Evolutionary conservation across 2,797 vertebrate species (phyloP).

Genomic region (Pelobates cultripes): DNA sequence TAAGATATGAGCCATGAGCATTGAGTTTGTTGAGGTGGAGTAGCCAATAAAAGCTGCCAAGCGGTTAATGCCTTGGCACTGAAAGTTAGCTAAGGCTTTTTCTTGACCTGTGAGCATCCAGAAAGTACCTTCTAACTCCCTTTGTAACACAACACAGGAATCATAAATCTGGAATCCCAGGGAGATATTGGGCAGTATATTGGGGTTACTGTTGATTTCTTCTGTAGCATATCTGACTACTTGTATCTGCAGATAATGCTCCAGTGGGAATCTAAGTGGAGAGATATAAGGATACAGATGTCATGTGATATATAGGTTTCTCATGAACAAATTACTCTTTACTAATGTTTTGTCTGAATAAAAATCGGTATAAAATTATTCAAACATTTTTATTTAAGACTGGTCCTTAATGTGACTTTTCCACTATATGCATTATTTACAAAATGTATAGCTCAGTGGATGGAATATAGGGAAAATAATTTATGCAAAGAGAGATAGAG

Average conservation of each 20-base stretch:
- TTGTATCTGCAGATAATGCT: constrained; percentile 40
- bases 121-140: constrained; percentile 43
- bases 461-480: no score
- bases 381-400: no score
- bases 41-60: constrained; percentile 40
- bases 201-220: constrained; percentile 33
- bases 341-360: no score
- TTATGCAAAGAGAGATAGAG: no score
- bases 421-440: no score
- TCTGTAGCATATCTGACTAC: constrained; percentile 26
- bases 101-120: constrained; percentile 36
- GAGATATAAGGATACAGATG: background rate
- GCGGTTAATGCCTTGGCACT: constrained; percentile 13
- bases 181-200: constrained; percentile 57
- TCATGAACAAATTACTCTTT: no score
- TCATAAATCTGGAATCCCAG: constrained; percentile 83
- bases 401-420: no score
- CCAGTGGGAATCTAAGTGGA: constrained; percentile 13
- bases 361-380: no score
- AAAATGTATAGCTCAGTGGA: no score
- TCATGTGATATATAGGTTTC: no score
- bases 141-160: constrained; percentile 62
- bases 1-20: constrained; percentile 46
- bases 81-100: constrained; percentile 34
- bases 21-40: constrained; percentile 42